These are phyloP conservation scores for Actenoides hombroni DNA, from an alignment of 2,113 vertebrate genomes.

Conservation along the genomic window DNA sequence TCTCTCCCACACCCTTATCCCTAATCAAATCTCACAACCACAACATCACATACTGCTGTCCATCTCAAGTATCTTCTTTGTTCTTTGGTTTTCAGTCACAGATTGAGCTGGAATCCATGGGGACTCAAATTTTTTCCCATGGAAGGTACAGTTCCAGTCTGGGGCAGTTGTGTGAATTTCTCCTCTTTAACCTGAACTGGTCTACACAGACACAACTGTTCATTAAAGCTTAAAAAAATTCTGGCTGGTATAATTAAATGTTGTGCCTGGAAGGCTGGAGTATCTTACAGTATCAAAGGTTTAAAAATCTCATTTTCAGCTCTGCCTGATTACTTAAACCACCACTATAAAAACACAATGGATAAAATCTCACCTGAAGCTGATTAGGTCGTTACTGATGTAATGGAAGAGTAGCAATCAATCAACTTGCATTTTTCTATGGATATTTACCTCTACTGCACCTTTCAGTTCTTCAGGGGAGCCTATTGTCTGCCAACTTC, in stretches of 20 bases:
- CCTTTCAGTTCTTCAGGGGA: background rate
- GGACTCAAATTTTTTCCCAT: background rate
- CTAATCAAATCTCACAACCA: background rate
- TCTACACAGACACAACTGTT: background rate
- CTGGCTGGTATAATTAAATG: background rate
- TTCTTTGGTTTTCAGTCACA: background rate
- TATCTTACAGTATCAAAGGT: background rate
- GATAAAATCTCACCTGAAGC: slow-evolving; percentile 4
- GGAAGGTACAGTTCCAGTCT: background rate
- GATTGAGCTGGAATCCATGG: background rate
- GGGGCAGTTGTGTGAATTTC: background rate
- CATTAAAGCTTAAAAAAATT: background rate
- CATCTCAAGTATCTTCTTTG: background rate
- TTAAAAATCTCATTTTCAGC: slow-evolving; percentile 10
- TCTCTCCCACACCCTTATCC: background rate
- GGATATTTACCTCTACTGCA: background rate
- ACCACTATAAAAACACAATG: slow-evolving; percentile 16
- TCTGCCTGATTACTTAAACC: background rate
- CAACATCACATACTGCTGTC: background rate
- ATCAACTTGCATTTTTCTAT: slow-evolving; percentile 16
- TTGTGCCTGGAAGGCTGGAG: slow-evolving; percentile 16
- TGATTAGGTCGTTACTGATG: slow-evolving; percentile 10
- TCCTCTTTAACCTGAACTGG: background rate
- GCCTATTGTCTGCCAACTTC: background rate
- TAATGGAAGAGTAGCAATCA: slow-evolving; percentile 24